Evolutionary conservation across 1,140 invertebrate species (phyloP).

Genomic region (Drosophila funebris): DNA sequence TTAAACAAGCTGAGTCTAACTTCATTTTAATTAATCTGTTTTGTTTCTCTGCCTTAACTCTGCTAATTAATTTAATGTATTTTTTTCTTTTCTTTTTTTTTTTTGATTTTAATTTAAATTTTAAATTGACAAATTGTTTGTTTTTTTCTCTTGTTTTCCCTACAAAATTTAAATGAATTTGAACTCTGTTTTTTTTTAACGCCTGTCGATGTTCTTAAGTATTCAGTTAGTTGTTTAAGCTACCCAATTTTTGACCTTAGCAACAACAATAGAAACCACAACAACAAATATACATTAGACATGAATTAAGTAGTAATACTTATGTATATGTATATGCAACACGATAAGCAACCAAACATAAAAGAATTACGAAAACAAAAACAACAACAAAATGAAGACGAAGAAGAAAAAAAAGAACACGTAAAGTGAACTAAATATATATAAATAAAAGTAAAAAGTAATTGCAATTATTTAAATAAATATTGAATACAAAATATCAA

Average conservation of each 20-base stretch:
- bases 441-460: slow-evolving; percentile 42
- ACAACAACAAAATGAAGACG: slow-evolving; percentile 6
- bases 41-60: not conserved
- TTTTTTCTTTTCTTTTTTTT: not conserved
- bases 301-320: slow-evolving; percentile 39
- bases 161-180: not conserved
- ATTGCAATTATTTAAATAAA: slow-evolving; percentile 80
- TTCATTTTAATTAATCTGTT: too few species aligned
- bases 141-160: slow-evolving; percentile 1
- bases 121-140: not conserved
- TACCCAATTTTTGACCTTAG: slow-evolving; percentile 41
- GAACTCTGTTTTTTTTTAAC: slow-evolving; percentile 4
- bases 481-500: slow-evolving; percentile 68
- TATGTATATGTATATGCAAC: slow-evolving; percentile 38
- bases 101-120: not conserved
- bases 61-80: not conserved
- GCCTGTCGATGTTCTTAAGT: slow-evolving; percentile 53
- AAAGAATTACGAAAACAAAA: slow-evolving; percentile 8
- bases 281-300: slow-evolving; percentile 43
- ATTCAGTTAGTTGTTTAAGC: slow-evolving; percentile 64
- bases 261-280: slow-evolving; percentile 15
- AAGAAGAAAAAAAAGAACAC: slow-evolving; percentile 36
- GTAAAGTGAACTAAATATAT: slow-evolving; percentile 47
- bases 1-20: slow-evolving; percentile 23
- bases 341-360: slow-evolving; percentile 12